Base-by-base conservation (phyloP, 2,113 vertebrate genomes). In the Connochaetes taurinus region DNA sequence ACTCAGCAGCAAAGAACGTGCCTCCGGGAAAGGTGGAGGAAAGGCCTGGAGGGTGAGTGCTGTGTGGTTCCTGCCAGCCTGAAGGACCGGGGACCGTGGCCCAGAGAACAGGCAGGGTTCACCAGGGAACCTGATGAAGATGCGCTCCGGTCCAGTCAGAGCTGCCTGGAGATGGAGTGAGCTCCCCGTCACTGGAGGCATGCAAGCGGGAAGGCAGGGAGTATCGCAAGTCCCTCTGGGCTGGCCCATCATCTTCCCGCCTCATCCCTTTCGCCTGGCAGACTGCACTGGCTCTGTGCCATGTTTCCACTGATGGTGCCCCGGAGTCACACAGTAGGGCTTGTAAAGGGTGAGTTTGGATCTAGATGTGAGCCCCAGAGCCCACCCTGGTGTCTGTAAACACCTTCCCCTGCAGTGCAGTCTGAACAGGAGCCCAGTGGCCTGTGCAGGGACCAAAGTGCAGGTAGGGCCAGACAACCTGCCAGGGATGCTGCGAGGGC, bases 1-100 rank as follows among this genome's bases (percentile, higher is more conserved):
- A 76, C 55, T 94, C 81, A 64, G 78, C 94, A 86, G 90, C 84
- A 87, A 64, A 97, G 67, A 82, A 47, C 1, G 0, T 27, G 29
- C 82, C 27, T 82, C 27, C 2, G 0, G 85, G 29, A 86, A 81
- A 83, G 95, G 53, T 21, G 52, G 58, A 62, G 89, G 29, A 31
- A 62, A 84, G 94, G 94, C 82, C 92, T 91, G 36, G 87, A 91
- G 64, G 97, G 53, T 0, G 1, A 52, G 33, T 1, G 40, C 64
- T 57, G 62, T 4, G 14, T 7, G 9, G 33, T 27, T 58, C 50
- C 47, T 21, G 8, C 82, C 84, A 27, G 21, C 83, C 71, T 47
- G 92, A 58, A 31, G 29, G 40, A 0, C 3, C 1, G 0, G 36
- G 40, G 25, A 50, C 85, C 2, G 1, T 45, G 12, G 40, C 47